Conservation (phyloP, 2,113 vertebrate species). For the Climacteris rufus region DNA sequence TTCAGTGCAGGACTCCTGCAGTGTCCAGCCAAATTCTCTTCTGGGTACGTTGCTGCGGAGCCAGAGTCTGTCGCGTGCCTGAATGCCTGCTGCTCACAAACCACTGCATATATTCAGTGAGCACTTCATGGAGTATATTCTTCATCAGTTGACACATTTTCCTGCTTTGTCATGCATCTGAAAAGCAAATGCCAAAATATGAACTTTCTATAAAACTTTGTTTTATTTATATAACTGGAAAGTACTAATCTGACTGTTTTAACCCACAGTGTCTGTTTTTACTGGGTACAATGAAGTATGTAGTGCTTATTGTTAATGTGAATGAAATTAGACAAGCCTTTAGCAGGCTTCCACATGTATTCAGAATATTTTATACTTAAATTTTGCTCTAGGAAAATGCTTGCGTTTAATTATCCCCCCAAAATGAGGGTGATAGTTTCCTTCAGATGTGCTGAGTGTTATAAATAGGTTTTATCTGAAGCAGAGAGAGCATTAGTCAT, state of each 20-base stretch:
- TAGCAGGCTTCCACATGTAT: background rate
- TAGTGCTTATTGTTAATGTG: background rate
- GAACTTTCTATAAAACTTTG: background rate
- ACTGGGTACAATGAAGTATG: background rate
- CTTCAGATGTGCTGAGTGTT: background rate
- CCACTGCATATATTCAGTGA: background rate
- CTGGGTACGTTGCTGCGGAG: background rate
- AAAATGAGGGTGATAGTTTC: background rate
- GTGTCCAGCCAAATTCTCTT: background rate
- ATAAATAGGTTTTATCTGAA: conserved; percentile 18
- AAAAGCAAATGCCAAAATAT: background rate
- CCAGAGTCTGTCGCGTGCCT: background rate
- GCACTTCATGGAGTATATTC: background rate
- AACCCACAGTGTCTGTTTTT: background rate
- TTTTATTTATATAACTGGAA: background rate
- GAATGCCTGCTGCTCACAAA: background rate
- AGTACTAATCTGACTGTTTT: background rate
- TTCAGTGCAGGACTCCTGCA: background rate
- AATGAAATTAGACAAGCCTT: background rate
- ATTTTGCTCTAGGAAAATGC: background rate
- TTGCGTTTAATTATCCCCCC: background rate
- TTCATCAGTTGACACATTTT: background rate
- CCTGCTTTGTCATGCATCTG: background rate
- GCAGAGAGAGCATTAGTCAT: background rate
- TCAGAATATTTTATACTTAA: background rate